These are phyloP conservation scores for Oncorhynchus keta DNA, from an alignment of 2,113 vertebrate genomes.

Conservation along the genomic window DNA sequence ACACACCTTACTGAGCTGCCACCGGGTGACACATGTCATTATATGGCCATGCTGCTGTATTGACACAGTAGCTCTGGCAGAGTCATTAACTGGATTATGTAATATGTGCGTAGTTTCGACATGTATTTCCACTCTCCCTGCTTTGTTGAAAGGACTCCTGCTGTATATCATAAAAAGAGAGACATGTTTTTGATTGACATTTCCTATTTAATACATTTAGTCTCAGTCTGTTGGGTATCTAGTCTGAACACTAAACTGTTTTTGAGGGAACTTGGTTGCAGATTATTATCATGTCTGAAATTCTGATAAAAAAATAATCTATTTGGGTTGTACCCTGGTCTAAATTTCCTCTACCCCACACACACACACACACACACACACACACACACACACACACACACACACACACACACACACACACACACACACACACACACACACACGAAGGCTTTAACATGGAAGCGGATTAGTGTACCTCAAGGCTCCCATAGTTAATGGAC, in stretches of 20 bases:
- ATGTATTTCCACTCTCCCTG: not conserved
- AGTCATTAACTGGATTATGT: conserved; percentile 42
- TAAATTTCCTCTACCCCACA: too few species aligned
- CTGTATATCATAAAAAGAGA: not conserved
- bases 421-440: conserved; percentile 1
- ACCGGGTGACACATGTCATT: not conserved
- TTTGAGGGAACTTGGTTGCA: too few species aligned
- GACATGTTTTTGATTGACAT: not conserved
- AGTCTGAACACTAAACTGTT: conserved; percentile 20
- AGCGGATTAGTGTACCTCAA: conserved; percentile 29
- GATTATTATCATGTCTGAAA: too few species aligned
- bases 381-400: not conserved
- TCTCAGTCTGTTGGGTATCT: not conserved
- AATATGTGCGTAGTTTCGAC: conserved; percentile 5
- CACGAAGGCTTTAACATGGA: conserved; percentile 32
- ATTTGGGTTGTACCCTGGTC: not conserved
- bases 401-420: not conserved
- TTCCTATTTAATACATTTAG: not conserved
- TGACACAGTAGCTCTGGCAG: conserved; percentile 30
- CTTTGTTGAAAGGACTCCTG: not conserved
- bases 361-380: too few species aligned
- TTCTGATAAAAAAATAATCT: too few species aligned
- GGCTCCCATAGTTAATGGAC: conserved; percentile 4
- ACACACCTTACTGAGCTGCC: not conserved
- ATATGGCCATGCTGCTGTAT: conserved; percentile 20